Evolutionary conservation across 2,113 vertebrate species (phyloP), one percentile per base, ranked within the genome.

Genomic region (Lycocorax pyrrhopterus): DNA sequence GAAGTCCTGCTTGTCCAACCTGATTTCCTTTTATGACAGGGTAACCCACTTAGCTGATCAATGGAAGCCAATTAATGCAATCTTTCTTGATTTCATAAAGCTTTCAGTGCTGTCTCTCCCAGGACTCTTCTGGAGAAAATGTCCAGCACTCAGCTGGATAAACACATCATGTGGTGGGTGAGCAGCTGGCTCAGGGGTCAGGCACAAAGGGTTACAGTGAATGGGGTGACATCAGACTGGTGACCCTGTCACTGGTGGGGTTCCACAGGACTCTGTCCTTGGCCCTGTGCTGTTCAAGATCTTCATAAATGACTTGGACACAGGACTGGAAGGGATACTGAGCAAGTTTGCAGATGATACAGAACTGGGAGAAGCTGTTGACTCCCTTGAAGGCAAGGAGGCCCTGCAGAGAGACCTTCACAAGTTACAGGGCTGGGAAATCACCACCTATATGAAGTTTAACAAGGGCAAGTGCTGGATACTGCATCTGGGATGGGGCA

Each of bases 161-260:
- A 75, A 30, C 25, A 41, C 46, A 39, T n/a, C 37, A 1, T 15
- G 9, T 44, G n/a, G n/a, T n/a, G n/a, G n/a, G n/a, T 30, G 53
- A 67, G n/a, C 78, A 75, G 11, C 19, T 75, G 62, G 9, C 53
- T 82, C n/a, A 22, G 0, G 4, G 29, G 16, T 75, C 4, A 1
- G 30, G 8, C 39, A 53, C 33, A 82, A 33, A 75, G 30, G 25
- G 29, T 2, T 4, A 4, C 2, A 41, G 25, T 21, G 33, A 30
- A 21, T 52, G 39, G 53, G 8, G 39, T 67, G 9, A 75, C 33
- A n/a, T 53, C 20, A 82, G 53, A 26, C 4, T n/a, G 39, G 25
- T 2, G 19, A n/a, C 1, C 1, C 13, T 75, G 62, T 39, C 44
- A 52, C 33, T 74, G 0, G 16, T 21, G 19, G 19, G 6, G 9